Evolutionary conservation across 2,888 invertebrate species (phyloP), one percentile per base, ranked within the genome.

Genomic region (Leucoma salicis): DNA sequence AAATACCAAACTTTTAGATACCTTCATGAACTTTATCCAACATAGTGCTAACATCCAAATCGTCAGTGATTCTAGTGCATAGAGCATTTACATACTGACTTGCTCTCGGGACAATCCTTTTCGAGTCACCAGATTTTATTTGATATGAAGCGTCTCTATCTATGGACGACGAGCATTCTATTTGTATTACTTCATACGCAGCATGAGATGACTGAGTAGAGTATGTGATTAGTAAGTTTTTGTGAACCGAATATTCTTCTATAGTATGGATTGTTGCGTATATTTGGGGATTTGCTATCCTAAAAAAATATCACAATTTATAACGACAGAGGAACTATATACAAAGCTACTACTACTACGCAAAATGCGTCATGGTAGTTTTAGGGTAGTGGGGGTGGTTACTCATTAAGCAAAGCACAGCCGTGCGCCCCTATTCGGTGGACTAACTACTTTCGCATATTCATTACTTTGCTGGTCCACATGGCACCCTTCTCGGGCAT

Each of bases 21-120:
- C 91, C 91, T 74, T 70, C 78, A 72, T 90, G 88, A 13, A 91
- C 88, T 56, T 76, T 82, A 60, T 89, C 83, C 46, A 91, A 53
- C 42, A 91, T 71, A 31, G 71, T 65, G 46, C 78, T 78, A 15
- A 91, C 75, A 63, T 90, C 85, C 29, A 78, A 56, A 50, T 87
- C 73, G 11, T 86, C 79, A 3, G 57, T 63, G 16, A 91, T 48
- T 42, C 86, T 74, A 1, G 73, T 72, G 53, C 87, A 84, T 37
- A 91, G 59, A 0, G 82, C 80, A 32, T 80, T 81, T 0, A 79
- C 81, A 68, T 89, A 89, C 53, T 80, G 83, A 54, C 88, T 88
- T 0, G 73, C 70, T 0, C 73, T 74, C 0, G 81, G 80, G 2
- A 81, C 61, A 33, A 87, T 82, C 39, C 58, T 78, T 4, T 70